Conservation (phyloP, 2,797 vertebrate genomes). For the Pipistrellus pipistrellus region DNA sequence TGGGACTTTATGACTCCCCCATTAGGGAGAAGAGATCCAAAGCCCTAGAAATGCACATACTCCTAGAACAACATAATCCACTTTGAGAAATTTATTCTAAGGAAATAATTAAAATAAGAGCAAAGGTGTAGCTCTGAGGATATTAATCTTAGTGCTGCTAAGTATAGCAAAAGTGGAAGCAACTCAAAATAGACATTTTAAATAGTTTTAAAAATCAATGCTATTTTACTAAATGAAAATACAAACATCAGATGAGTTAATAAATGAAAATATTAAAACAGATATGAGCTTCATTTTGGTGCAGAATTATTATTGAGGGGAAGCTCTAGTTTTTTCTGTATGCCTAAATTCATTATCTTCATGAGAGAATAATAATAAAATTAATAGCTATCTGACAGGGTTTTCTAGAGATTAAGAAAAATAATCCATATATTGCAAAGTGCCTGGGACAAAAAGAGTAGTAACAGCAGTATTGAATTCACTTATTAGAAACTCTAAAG, state of each 20-base stretch:
- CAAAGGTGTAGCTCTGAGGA: not conserved
- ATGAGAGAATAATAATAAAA: not conserved
- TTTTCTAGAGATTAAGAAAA: not conserved
- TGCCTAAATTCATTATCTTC: conserved; percentile 17
- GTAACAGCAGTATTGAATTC: not conserved
- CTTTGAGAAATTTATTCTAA: conserved; percentile 50
- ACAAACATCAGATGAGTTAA: conserved; percentile 26
- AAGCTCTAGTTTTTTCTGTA: not conserved
- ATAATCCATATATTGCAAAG: not conserved
- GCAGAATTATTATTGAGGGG: not conserved
- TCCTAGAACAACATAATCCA: not conserved
- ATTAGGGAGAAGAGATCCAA: not conserved
- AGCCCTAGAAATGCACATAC: not conserved
- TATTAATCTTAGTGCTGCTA: not conserved
- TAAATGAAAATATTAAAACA: conserved; percentile 46
- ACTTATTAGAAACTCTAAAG: not conserved
- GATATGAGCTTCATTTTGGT: not conserved
- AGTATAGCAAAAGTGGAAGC: not conserved
- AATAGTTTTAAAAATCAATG: conserved; percentile 45
- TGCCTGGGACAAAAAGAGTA: not conserved
- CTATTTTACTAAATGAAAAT: not conserved
- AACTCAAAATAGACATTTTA: not conserved
- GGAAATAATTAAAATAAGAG: conserved; percentile 22
- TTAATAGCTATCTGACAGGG: not conserved
- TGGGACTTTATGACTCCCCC: not conserved